Base-by-base conservation (phyloP, 1,140 invertebrate genomes). In the Brachionus angularis region DNA sequence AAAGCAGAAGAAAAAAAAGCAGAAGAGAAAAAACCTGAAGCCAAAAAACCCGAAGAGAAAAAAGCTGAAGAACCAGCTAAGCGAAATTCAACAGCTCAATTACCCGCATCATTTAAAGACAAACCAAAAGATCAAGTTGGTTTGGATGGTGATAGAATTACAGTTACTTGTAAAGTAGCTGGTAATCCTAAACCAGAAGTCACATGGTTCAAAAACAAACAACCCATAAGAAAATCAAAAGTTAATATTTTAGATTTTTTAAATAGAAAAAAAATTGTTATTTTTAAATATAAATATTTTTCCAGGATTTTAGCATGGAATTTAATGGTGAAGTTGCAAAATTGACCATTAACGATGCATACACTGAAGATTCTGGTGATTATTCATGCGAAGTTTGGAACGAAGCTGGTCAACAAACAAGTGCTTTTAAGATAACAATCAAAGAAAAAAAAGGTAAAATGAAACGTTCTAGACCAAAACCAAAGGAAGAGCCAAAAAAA, bases 341-440 rank as follows among this genome's bases (percentile, higher is more conserved):
- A 77, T 81, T 96, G 72, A 85, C 88, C 73, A 95, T 96, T 73
- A 88, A 90, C 16, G 92, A 96, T 79, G 91, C 96, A 76, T 94
- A 93, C 86, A 91, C 91, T 4, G 84, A 86, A 75, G 95, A 98
- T 81, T 86, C 87, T 76, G 96, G 96, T 31, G 90, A 94, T 78
- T 97, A 96, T 79, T 87, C 89, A 72, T 94, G 94, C 80, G 86
- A 89, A 74, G 89, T 94, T 2, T 88, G 88, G 69, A 96, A 93
- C 79, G 86, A 88, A 21, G 89, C 89, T 71, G 96, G 96, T 76
- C 85, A 88, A 75, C 91, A 89, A 14, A 74, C 73, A 25, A 74
- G 74, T 25, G 73, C 74, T n/a, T 78, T 76, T 27, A 75, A 75
- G 49, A 73, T 82, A 0, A 75, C 73, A 29, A 79, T 82, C 23